A percentile compares a stretch with the other conserved stretches of the same genome.
Conservation (phyloP, 2,888 invertebrate species). For the Temnothorax unifasciatus region DNA sequence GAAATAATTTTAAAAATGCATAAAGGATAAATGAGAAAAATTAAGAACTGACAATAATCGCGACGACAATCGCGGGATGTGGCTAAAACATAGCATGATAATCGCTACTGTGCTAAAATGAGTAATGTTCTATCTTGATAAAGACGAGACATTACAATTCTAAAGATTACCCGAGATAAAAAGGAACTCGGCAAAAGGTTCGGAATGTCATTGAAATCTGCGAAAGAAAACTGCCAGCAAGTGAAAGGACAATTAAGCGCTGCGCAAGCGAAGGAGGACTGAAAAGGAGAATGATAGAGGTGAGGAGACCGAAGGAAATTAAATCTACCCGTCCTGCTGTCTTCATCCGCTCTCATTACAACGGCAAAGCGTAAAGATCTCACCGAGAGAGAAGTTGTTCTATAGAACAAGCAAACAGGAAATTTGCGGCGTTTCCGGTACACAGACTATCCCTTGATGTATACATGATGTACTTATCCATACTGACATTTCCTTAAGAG, state of each 20-base stretch:
- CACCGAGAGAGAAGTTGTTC: constrained; percentile 74
- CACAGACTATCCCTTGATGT: constrained; percentile 16
- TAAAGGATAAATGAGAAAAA: background rate
- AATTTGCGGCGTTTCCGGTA: constrained; percentile 76
- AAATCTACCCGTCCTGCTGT: constrained; percentile 71
- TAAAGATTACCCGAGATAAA: constrained; percentile 6
- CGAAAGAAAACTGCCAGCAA: constrained; percentile 56
- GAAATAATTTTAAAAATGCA: background rate
- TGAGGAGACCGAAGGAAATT: constrained; percentile 70
- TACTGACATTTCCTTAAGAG: constrained; percentile 2
- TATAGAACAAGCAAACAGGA: constrained; percentile 75
- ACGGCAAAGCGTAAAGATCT: constrained; percentile 77
- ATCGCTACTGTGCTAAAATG: background rate
- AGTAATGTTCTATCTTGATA: background rate
- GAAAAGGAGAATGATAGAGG: constrained; percentile 39
- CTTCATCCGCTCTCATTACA: constrained; percentile 77
- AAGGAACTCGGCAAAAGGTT: background rate
- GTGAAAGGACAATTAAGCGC: constrained; percentile 66
- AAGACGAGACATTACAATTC: constrained; percentile 4
- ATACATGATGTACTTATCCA: constrained; percentile 1
- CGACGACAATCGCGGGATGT: background rate
- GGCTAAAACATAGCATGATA: background rate
- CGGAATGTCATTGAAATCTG: constrained; percentile 27
- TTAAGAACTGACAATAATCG: background rate
- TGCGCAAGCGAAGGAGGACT: constrained; percentile 36